These are phyloP conservation scores for Asobara japonica DNA, from an alignment of 1,140 invertebrate species.

Conservation along the genomic window DNA sequence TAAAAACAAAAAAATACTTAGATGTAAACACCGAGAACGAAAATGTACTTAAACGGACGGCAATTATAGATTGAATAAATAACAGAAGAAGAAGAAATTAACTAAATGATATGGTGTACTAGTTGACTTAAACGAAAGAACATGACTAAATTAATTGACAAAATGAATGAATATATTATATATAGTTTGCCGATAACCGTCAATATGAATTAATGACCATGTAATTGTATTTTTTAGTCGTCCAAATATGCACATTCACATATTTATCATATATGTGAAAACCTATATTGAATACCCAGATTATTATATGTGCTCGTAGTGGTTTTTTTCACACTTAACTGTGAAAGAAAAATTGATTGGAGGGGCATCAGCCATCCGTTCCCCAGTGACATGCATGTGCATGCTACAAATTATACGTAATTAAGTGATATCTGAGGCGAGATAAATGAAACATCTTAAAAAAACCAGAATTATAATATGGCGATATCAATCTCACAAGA, in stretches of 20 bases:
- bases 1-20: constrained; percentile 35
- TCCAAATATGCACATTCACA: constrained; percentile 8
- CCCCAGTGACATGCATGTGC: neutral
- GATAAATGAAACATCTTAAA: neutral
- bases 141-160: constrained; percentile 13
- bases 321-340: neutral
- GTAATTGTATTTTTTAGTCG: constrained; percentile 52
- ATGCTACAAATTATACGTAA: constrained; percentile 7
- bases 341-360: neutral
- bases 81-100: neutral
- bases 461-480: neutral
- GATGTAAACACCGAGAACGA: constrained; percentile 40
- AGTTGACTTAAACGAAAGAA: constrained; percentile 21
- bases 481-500: neutral
- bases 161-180: constrained; percentile 52
- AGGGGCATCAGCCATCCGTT: neutral
- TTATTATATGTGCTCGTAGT: neutral
- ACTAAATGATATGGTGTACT: constrained; percentile 26
- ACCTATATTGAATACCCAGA: neutral
- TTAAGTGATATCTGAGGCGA: neutral
- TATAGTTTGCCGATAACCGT: constrained; percentile 50
- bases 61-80: constrained; percentile 4
- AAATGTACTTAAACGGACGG: constrained; percentile 50
- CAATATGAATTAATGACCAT: constrained; percentile 28
- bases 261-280: neutral